Conservation (phyloP, 2,797 vertebrate species). For the Galago senegalensis region DNA sequence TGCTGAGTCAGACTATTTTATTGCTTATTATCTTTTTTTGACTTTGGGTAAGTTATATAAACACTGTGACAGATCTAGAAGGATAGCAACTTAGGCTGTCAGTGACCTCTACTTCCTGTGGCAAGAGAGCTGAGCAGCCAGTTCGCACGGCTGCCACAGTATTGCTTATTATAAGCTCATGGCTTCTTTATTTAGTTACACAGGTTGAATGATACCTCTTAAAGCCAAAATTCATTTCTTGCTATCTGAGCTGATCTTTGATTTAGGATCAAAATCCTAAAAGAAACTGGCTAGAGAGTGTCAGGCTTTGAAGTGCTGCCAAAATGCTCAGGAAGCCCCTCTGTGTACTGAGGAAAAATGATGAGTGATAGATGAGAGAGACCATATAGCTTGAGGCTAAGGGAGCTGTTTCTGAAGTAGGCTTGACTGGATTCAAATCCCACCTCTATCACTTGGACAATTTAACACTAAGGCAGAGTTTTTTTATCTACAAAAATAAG, state of each 20-base stretch:
- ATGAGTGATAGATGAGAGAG: not conserved
- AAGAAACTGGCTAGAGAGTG: not conserved
- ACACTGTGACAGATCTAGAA: not conserved
- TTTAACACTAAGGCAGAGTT: not conserved
- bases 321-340: not conserved
- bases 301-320: not conserved
- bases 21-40: not conserved
- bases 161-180: not conserved
- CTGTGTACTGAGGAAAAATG: not conserved
- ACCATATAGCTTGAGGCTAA: not conserved
- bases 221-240: not conserved
- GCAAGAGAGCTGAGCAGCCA: not conserved
- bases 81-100: not conserved
- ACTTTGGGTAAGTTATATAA: not conserved
- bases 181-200: not conserved
- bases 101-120: not conserved
- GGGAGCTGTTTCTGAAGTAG: not conserved
- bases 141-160: not conserved
- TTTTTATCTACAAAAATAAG: not conserved
- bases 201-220: not conserved
- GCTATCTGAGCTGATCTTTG: not conserved
- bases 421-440: not conserved
- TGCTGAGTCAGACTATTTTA: not conserved
- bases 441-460: not conserved
- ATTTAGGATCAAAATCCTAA: not conserved